Evolutionary conservation across 92 coral and sea anemone genomes (phyloP), one percentile per base, ranked within the genome.

Genomic region (Bergia sp.): DNA sequence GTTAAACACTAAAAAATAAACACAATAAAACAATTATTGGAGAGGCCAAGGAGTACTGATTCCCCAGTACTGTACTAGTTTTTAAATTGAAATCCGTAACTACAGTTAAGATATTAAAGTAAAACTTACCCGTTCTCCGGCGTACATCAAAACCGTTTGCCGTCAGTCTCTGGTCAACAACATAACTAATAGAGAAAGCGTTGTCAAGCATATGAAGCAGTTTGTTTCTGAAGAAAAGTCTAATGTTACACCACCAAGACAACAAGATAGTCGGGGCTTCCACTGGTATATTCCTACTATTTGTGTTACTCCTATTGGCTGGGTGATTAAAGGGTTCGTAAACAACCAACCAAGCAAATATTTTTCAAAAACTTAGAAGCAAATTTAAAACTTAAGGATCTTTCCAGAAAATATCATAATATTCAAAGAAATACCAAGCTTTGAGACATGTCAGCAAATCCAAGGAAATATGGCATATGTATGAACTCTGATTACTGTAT

Each of bases 101-200:
- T 13, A 21, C 13, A 18, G 16, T 13, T 29, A n/a, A 36, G 45
- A 16, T 5, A 73, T 37, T 36, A 12, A 7, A 61, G 43, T 0
- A 64, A 29, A 20, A 74, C 91, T 86, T 89, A 95, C 99, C 97
- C 55, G 82, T 80, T 91, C 92, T 94, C 86, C 86, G 81, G 80
- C 96, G 92, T 66, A 97, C 88, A 75, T 97, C 99, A 86, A 97
- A 97, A 58, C 99, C 99, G 90, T 97, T 97, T 37, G 93, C 90
- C 40, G 92, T 90, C 5, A 97, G 82, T 44, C 99, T 87, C 85
- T 92, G 92, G 81, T 96, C 99, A 40, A 83, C 93, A 57, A 93
- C 80, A 84, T 81, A 91, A 79, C 98, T 95, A 79, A 18, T 49
- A 3, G 76, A 85, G 64, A 61, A 36, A 37, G 58, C 39, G 23